A percentile compares a stretch with the other conserved stretches of the same genome.
Conservation (phyloP, 1,140 invertebrate genomes). For the Sesamia nonagrioides region DNA sequence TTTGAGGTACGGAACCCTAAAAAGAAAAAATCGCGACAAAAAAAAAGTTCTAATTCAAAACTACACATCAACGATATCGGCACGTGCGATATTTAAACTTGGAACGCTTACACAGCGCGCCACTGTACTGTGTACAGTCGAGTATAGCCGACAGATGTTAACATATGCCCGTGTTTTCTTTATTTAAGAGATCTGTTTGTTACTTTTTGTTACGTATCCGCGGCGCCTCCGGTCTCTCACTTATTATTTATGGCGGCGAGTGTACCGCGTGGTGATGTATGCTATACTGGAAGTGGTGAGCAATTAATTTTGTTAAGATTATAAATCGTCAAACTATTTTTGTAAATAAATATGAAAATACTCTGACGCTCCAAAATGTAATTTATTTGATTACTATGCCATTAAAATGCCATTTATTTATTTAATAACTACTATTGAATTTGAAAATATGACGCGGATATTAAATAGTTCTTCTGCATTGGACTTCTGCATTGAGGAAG, state of each 20-base stretch:
- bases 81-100: constrained; percentile 45
- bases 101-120: constrained; percentile 39
- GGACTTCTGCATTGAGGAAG: no score
- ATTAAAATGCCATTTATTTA: no score
- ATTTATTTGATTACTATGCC: no score
- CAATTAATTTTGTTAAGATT: constrained; percentile 21
- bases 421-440: no score
- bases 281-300: constrained; percentile 43
- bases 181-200: constrained; percentile 86
- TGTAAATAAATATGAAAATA: not conserved
- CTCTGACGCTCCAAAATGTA: no score
- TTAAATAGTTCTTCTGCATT: no score
- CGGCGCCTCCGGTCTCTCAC: constrained; percentile 83
- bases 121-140: constrained; percentile 45
- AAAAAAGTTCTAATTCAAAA: constrained; percentile 27
- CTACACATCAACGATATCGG: constrained; percentile 1
- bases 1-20: no score
- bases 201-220: constrained; percentile 84
- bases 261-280: constrained; percentile 64
- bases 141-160: constrained; percentile 79
- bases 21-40: constrained; percentile 6
- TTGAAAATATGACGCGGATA: no score
- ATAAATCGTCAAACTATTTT: not conserved
- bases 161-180: constrained; percentile 85
- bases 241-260: constrained; percentile 84